Evolutionary conservation across 2,888 invertebrate genomes (phyloP).

Genomic region (Mesorhabditis spiculigera): DNA sequence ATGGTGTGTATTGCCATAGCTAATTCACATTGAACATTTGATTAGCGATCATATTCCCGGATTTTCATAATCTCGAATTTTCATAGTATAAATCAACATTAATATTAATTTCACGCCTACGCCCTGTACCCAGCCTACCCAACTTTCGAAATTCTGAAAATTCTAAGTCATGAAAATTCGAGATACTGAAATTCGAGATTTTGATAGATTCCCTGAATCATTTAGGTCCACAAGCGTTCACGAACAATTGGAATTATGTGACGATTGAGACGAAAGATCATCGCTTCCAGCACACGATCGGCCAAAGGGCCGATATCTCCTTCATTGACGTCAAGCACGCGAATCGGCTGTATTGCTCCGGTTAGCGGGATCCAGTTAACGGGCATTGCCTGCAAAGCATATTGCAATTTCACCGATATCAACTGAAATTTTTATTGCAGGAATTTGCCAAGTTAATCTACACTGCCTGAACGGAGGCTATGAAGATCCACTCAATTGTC

Average conservation of each 20-base stretch:
- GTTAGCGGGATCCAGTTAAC: slow-evolving; percentile 16
- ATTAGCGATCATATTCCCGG: too few relatives aligned
- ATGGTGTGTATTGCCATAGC: slow-evolving; percentile 17
- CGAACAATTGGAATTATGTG: slow-evolving; percentile 35
- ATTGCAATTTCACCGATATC: too few relatives aligned
- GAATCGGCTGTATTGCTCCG: slow-evolving; percentile 34
- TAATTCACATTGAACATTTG: too few relatives aligned
- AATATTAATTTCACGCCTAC: too few relatives aligned
- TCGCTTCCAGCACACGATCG: slow-evolving; percentile 45
- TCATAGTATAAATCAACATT: too few relatives aligned
- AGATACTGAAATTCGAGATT: too few relatives aligned
- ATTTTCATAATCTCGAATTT: too few relatives aligned
- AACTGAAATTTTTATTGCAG: slow-evolving; percentile 15
- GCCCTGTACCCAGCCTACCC: slow-evolving; percentile 11
- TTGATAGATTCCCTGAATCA: neutral
- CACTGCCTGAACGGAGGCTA: slow-evolving; percentile 39
- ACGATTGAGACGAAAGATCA: slow-evolving; percentile 44
- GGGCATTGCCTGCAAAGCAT: neutral
- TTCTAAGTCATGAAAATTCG: neutral
- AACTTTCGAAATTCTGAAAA: neutral
- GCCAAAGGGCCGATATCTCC: slow-evolving; percentile 39
- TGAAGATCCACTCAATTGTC: slow-evolving; percentile 37
- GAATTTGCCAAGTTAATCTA: slow-evolving; percentile 28
- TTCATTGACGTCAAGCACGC: slow-evolving; percentile 45
- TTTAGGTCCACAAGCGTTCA: slow-evolving; percentile 34